These are phyloP conservation scores for Gryon sp. DNA, from an alignment of 1,140 invertebrate species.

Conservation along the genomic window DNA sequence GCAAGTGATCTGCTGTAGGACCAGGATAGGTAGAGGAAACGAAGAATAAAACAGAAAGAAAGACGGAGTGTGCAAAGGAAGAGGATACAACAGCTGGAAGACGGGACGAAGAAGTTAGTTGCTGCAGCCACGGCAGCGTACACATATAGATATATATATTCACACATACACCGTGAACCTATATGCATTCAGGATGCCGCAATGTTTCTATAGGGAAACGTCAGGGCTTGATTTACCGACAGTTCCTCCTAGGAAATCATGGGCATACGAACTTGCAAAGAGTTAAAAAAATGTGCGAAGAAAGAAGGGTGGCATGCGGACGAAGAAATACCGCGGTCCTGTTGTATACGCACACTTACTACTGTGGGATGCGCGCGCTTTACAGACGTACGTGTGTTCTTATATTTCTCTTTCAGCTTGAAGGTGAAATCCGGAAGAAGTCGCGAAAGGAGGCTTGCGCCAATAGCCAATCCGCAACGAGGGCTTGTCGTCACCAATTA, in stretches of 20 bases:
- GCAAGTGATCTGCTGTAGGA: slow-evolving; percentile 58
- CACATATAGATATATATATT: too few relatives aligned
- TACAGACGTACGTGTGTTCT: slow-evolving; percentile 43
- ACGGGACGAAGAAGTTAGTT: slow-evolving; percentile 45
- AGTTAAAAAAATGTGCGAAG: slow-evolving; percentile 38
- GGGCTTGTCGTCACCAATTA: slow-evolving; percentile 48
- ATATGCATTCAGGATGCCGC: slow-evolving; percentile 61
- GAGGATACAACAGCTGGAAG: slow-evolving; percentile 14
- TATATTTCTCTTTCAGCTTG: slow-evolving; percentile 42
- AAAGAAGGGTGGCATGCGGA: slow-evolving; percentile 43
- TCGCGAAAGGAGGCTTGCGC: slow-evolving; percentile 9
- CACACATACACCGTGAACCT: too few relatives aligned
- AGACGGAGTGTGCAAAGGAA: slow-evolving; percentile 25
- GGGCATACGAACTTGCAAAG: slow-evolving; percentile 42
- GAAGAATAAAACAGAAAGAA: slow-evolving; percentile 60
- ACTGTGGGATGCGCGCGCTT: slow-evolving; percentile 44
- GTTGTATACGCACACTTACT: slow-evolving; percentile 50
- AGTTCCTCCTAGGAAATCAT: slow-evolving; percentile 62
- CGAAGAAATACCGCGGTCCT: slow-evolving; percentile 58
- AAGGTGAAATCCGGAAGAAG: slow-evolving; percentile 59
- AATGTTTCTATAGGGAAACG: slow-evolving; percentile 62
- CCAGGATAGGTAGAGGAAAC: slow-evolving; percentile 61
- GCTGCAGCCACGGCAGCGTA: slow-evolving; percentile 39
- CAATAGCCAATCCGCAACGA: slow-evolving; percentile 27
- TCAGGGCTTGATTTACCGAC: slow-evolving; percentile 66